These are phyloP conservation scores for Sebastes flavidus DNA, from an alignment of 2,797 vertebrate genomes.

Conservation along the genomic window DNA sequence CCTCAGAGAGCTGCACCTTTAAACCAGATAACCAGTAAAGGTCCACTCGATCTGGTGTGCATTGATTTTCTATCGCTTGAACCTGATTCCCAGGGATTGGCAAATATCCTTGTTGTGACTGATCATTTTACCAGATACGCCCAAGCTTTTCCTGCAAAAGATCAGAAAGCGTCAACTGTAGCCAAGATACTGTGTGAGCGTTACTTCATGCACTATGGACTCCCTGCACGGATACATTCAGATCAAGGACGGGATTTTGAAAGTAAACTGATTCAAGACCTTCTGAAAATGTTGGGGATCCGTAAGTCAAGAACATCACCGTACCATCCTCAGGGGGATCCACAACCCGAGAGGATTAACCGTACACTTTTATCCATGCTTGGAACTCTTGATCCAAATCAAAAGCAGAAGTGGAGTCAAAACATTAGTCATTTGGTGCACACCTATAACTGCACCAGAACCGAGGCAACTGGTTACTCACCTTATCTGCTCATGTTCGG, in stretches of 20 bases:
- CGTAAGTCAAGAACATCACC: background rate
- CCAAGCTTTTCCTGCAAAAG: background rate
- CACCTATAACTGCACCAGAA: background rate
- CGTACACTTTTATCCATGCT: background rate
- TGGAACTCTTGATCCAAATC: background rate
- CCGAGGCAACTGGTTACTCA: background rate
- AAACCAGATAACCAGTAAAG: background rate
- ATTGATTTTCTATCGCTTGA: background rate
- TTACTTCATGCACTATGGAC: constrained; percentile 4
- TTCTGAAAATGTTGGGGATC: background rate
- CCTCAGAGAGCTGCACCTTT: background rate
- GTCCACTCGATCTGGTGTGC: background rate
- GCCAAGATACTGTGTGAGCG: background rate
- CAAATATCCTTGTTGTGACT: background rate
- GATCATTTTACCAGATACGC: background rate
- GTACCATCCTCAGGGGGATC: background rate
- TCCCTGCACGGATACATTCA: background rate
- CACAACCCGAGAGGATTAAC: constrained; percentile 1
- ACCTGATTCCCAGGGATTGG: background rate
- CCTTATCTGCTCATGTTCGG: background rate
- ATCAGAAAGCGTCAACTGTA: background rate
- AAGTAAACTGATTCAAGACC: background rate
- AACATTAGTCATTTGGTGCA: background rate
- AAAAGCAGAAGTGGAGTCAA: constrained; percentile 2
- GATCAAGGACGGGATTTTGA: background rate